Evolutionary conservation across 1,140 invertebrate species (phyloP).

Genomic region (Chrysopa pallens): DNA sequence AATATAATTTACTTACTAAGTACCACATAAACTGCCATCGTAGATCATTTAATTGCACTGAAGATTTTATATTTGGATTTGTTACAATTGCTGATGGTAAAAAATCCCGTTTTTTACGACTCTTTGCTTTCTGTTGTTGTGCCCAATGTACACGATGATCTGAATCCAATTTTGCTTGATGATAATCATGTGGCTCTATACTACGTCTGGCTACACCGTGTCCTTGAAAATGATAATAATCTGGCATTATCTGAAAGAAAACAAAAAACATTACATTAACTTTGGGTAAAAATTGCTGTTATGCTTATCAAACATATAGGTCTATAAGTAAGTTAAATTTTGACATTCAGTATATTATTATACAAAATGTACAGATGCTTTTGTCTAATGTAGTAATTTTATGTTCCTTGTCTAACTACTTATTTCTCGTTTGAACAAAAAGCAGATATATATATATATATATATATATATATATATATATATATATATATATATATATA

Average conservation of each 20-base stretch:
- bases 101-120: slow-evolving; percentile 50
- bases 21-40: slow-evolving; percentile 86
- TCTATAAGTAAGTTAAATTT: too few species aligned
- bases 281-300: too few species aligned
- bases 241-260: slow-evolving; percentile 52
- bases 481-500: too few species aligned
- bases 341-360: too few species aligned
- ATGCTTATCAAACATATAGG: too few species aligned
- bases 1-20: slow-evolving; percentile 46
- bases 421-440: too few species aligned
- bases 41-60: slow-evolving; percentile 49
- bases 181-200: slow-evolving; percentile 37
- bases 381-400: too few species aligned
- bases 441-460: too few species aligned
- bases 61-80: slow-evolving; percentile 20
- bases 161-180: slow-evolving; percentile 41
- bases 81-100: slow-evolving; percentile 15
- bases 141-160: slow-evolving; percentile 56
- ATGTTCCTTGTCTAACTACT: too few species aligned
- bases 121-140: slow-evolving; percentile 47
- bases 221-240: slow-evolving; percentile 70
- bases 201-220: slow-evolving; percentile 54
- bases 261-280: slow-evolving; percentile 5
- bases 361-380: too few species aligned
- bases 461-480: too few species aligned